Conservation (phyloP, 2,888 invertebrate species). For the Habrosyne pyritoides region DNA sequence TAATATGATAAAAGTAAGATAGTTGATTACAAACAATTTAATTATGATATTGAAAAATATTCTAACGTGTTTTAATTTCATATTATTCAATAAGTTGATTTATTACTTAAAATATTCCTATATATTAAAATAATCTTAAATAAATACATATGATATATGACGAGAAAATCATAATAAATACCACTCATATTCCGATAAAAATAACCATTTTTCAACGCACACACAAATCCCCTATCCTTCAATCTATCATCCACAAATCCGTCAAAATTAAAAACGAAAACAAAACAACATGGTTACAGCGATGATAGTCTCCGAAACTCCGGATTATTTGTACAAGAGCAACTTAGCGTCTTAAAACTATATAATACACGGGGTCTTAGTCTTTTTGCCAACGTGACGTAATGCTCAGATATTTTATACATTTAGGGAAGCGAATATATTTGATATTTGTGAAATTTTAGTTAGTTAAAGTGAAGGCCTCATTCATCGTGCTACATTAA, state of each 20-base stretch:
- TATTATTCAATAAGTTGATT: no score
- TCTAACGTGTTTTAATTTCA: no score
- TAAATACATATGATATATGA: not conserved
- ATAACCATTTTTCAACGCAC: conserved; percentile 1
- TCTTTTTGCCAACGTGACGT: conserved; percentile 32
- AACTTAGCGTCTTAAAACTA: conserved; percentile 46
- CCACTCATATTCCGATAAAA: conserved; percentile 14
- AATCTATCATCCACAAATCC: conserved; percentile 8
- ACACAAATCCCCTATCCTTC: not conserved
- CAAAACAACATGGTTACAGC: conserved; percentile 13
- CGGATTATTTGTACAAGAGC: conserved; percentile 56
- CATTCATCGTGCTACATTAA: not conserved
- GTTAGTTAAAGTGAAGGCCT: not conserved
- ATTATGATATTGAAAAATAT: no score
- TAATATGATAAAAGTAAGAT: not conserved
- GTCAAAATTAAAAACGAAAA: conserved; percentile 18
- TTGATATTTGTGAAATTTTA: not conserved
- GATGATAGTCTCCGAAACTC: conserved; percentile 59
- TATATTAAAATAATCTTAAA: no score
- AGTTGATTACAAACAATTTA: no score
- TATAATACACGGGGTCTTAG: conserved; percentile 55
- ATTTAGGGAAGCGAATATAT: conserved; percentile 16
- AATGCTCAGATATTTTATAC: conserved; percentile 20
- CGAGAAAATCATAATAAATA: not conserved
- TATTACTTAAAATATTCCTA: no score